Evolutionary conservation across 2,797 vertebrate genomes (phyloP), one percentile per base, ranked within the genome.

Genomic region (Australoheros facetus): DNA sequence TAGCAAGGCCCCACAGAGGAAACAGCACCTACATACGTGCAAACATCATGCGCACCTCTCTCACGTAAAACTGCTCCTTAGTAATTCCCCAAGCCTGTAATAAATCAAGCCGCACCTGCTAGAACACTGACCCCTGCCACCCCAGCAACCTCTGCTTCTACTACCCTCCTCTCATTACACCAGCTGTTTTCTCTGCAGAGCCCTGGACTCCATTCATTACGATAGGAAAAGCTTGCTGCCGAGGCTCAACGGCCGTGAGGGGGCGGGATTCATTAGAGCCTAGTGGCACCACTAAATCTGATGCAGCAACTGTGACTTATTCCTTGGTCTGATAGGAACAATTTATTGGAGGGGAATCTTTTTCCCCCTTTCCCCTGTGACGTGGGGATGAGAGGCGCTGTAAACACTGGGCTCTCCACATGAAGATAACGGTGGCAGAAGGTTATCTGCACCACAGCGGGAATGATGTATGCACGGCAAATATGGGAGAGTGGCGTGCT

Each of bases 201-300:
- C 78, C 73, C 75, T 28, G 69, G 78, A 48, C 77, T 88, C 85
- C 90, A 23, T 87, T 92, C 92, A 91, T 94, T 92, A 93, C 34
- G 23, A 23, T 23, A 75, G 91, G 82, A 87, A 59, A 87, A 83
- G 79, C 85, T 80, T 4, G 59, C 75, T 34, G 72, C 75, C 1
- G 32, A 64, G 83, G 75, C 81, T 85, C 80, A 4, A 53, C 5
- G 81, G 82, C 80, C 42, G 19, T 74, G 80, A 17, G 70, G 85
- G 78, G 87, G 90, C 57, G 71, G 80, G 87, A 92, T 93, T 90
- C 89, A 92, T 93, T 90, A 89, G 84, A 88, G 88, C 82, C 85
- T 51, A 64, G 85, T 87, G 87, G 80, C 88, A 78, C 81, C 77
- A 55, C 84, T 90, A 85, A 88, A 93, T 84, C 86, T 79, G 87